Base-by-base conservation (phyloP, 1,140 invertebrate genomes). In the Dinoponera quadriceps region DNA sequence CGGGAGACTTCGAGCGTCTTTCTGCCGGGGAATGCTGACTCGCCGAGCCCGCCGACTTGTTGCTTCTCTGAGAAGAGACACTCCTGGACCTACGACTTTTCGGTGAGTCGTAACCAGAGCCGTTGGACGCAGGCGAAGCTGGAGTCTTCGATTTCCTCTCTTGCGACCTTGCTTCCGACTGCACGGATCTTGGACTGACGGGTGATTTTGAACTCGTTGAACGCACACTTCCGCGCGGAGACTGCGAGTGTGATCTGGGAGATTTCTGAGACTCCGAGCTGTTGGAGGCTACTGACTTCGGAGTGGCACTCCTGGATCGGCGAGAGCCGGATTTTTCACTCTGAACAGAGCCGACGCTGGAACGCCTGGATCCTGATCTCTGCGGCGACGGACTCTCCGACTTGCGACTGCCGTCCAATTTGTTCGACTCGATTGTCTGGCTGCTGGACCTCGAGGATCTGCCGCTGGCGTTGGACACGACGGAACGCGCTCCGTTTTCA, bases 1-100 rank as follows among this genome's bases (percentile, higher is more conserved):
- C 95, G 22, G 95, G 95, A 48, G 95, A 95, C 74, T 95, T 95
- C 3, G 95, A 95, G 68, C 95, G 92, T 81, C 94, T 95, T 49
- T 86, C 95, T 91, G 73, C 92, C 91, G 13, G 91, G 91, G 73
- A 72, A 2, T 84, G 85, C 27, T 88, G 88, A 87, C 91, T 92
- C 18, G 54, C 69, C 3, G 55, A 83, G 27, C 62, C 54, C 1
- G 74, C 78, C 18, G 86, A 92, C 59, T 78, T 88, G 13, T 88
- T 90, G 18, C 73, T 86, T 22, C 68, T 75, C 9, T 83, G 78
- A 13, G 78, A 82, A 13, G 66, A 74, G 2, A 16, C 68, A 14
- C 78, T 82, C n/a, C 78, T 51, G 49, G 92, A 93, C 22, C 87
- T 84, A 27, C 86, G 90, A 54, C 91, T 92, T 3, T 65, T 87